Base-by-base conservation (phyloP, 2,888 invertebrate species). In the Archips crataeganus region DNA sequence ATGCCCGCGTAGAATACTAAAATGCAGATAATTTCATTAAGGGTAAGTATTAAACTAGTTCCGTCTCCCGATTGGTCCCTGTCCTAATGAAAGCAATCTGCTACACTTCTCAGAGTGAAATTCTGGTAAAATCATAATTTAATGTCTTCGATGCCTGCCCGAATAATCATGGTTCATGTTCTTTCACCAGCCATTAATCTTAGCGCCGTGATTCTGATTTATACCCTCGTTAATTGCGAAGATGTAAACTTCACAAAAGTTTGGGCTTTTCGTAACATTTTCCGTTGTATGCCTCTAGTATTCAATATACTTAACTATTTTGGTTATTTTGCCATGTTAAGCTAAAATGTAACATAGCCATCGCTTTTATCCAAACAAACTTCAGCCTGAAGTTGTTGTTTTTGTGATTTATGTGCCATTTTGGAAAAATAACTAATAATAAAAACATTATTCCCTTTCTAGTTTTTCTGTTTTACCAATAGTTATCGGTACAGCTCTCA, bases 81-180 rank as follows among this genome's bases (percentile, higher is more conserved):
- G 36, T 6, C 36, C 34, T 36, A 60, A 60, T 60, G 60, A 60
- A 60, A 60, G 60, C 23, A 36, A 34, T 36, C 36, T 39, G 6
- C 6, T 6, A 36, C n/a, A 36, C n/a, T 60, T n/a, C n/a, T 8
- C 8, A 6, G 60, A 23, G 15, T 8, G 13, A 23, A 23, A 67
- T 45, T 11, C 57, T 13, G 23, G 32, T n/a, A 32, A 13, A n/a
- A 54, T 9, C 9, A 10, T 32, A 39, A 32, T 23, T 59, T 59
- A n/a, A n/a, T 5, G n/a, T 59, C 49, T 67, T 59, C 59, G 34
- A 47, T 68, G 15, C 59, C 15, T 45, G n/a, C n/a, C 57, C 2
- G 11, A 69, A 69, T 68, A 69, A 23, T 36, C 23, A 11, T 66
- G 60, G 60, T 57, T 57, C 57, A 60, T n/a, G 60, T 60, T 60